phyloP scores from a whole-genome alignment of 2,113 vertebrate species.

The Tursiops truncatus region DNA sequence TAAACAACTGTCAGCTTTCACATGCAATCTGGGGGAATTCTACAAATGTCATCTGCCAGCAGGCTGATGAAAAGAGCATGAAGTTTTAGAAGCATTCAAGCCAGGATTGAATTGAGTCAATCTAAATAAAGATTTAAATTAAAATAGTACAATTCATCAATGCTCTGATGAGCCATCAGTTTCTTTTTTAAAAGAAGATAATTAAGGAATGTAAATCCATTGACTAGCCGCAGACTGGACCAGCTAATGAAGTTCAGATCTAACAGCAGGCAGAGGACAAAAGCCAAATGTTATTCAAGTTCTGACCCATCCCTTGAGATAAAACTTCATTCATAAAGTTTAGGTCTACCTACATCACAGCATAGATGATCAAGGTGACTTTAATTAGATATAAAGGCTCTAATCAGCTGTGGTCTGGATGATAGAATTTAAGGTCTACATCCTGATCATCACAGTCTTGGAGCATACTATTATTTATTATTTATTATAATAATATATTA shows the following conservation, averaged over 20 bases:
- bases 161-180: not conserved
- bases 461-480: not conserved
- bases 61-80: too few species aligned
- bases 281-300: not conserved
- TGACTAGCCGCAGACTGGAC: not conserved
- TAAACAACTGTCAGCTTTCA: not conserved
- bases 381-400: not conserved
- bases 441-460: not conserved
- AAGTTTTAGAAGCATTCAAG: not conserved
- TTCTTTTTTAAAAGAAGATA: not conserved
- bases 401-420: not conserved
- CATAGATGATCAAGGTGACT: not conserved
- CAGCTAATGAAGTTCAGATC: not conserved
- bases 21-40: not conserved
- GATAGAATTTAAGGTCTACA: not conserved
- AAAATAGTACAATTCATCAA: not conserved
- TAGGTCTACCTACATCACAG: not conserved
- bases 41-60: not conserved
- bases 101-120: not conserved
- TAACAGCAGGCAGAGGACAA: not conserved
- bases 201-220: not conserved
- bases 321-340: not conserved
- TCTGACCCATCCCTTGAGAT: not conserved
- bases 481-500: not conserved
- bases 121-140: not conserved